These are phyloP conservation scores for Hexactinellida sp. DNA, from an alignment of 37 sponge, comb jelly and placozoan genomes.

Conservation along the genomic window DNA sequence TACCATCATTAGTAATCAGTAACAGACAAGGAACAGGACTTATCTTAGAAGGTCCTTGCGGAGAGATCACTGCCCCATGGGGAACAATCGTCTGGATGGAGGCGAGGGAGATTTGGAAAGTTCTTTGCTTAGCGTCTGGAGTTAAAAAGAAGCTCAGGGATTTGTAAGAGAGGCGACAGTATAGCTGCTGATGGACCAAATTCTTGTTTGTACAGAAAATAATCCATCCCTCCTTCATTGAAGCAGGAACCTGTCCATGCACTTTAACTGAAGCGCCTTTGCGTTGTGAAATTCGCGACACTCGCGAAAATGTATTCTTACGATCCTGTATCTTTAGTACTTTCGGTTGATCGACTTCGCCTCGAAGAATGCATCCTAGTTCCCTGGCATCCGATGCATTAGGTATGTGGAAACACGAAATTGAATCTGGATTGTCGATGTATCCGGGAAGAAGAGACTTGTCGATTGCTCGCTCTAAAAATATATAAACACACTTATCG, in stretches of 20 bases:
- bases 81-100: not conserved
- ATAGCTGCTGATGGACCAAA: not conserved
- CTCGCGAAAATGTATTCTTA: not conserved
- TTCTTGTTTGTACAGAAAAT: not conserved
- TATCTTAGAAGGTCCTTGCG: not conserved
- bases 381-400: not conserved
- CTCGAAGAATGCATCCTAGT: not conserved
- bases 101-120: not conserved
- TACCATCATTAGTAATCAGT: not conserved
- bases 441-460: slow-evolving; percentile 8
- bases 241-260: not conserved
- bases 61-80: not conserved
- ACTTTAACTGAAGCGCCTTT: not conserved
- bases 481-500: not conserved
- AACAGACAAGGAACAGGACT: not conserved
- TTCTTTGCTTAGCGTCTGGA: not conserved
- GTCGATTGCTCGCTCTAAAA: not conserved
- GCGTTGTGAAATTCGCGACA: not conserved
- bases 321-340: not conserved
- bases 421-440: not conserved
- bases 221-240: not conserved
- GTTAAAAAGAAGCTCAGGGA: not conserved
- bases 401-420: not conserved
- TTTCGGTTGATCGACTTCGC: not conserved
- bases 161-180: slow-evolving; percentile 13